Conservation (phyloP, 2,797 vertebrate species). For the Smutsia gigantea region DNA sequence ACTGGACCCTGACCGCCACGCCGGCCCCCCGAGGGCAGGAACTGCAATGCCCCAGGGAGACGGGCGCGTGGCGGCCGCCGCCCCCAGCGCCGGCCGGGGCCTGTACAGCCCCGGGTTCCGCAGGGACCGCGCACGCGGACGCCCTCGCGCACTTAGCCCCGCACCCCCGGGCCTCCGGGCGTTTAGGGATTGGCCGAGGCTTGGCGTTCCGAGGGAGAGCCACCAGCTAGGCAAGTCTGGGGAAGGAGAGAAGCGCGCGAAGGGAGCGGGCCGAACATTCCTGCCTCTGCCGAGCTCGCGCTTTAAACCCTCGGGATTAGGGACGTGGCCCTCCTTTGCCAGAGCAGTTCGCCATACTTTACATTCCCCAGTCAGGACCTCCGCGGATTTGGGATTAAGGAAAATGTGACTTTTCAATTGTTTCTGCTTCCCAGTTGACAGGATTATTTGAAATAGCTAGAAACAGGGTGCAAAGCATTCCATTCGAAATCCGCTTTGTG, state of each 20-base stretch:
- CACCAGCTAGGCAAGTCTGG: constrained; percentile 29
- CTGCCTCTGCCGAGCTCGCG: constrained; percentile 6
- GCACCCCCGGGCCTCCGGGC: not conserved
- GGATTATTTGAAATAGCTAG: constrained; percentile 86
- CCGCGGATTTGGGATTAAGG: constrained; percentile 88
- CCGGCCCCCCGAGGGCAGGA: constrained; percentile 10
- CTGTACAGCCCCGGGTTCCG: not conserved
- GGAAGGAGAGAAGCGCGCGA: not conserved
- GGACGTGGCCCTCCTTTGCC: constrained; percentile 77
- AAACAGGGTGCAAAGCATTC: constrained; percentile 85
- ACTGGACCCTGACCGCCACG: not conserved
- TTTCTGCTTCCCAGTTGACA: constrained; percentile 86
- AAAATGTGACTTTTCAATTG: constrained; percentile 90
- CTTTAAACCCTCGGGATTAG: constrained; percentile 83
- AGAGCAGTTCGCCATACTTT: constrained; percentile 82
- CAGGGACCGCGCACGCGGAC: not conserved
- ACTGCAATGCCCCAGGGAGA: not conserved
- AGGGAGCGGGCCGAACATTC: constrained; percentile 58
- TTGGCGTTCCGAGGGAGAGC: not conserved
- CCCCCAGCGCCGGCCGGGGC: not conserved
- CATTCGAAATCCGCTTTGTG: constrained; percentile 86
- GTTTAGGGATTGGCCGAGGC: not conserved
- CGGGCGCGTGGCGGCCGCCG: not conserved
- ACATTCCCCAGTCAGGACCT: constrained; percentile 88
- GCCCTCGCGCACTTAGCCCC: not conserved